phyloP scores from a whole-genome alignment of 2,113 vertebrate species.

The Lepus timidus region DNA sequence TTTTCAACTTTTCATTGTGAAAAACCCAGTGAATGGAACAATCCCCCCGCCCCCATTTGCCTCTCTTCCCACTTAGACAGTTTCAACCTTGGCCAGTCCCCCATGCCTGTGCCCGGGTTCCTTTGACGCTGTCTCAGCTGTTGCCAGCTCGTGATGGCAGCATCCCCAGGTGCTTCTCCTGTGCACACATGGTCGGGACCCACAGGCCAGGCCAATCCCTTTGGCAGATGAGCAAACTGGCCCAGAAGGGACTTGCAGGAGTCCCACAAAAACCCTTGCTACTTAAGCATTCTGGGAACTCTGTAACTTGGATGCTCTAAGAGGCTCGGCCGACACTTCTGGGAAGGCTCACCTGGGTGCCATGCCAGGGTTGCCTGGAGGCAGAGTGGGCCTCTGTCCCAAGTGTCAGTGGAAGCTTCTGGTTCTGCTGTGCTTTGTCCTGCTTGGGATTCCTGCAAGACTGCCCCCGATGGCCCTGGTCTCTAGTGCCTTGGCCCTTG shows the following conservation, averaged over 20 bases:
- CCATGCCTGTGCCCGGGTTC: neutral
- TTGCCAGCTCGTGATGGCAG: neutral
- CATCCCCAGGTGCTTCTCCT: neutral
- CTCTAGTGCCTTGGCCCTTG: neutral
- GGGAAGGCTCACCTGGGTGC: neutral
- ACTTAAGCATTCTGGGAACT: neutral
- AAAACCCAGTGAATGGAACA: neutral
- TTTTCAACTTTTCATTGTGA: slow-evolving; percentile 9
- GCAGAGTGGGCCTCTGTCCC: neutral
- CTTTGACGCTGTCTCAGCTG: neutral
- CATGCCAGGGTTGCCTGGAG: neutral
- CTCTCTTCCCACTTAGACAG: neutral
- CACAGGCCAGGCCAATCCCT: neutral
- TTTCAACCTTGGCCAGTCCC: neutral
- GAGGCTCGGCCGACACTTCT: neutral
- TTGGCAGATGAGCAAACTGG: neutral
- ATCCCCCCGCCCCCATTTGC: neutral
- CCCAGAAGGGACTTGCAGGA: neutral
- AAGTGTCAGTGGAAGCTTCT: neutral
- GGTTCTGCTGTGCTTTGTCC: neutral
- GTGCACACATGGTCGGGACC: neutral
- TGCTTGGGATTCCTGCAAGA: neutral
- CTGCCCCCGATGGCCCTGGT: neutral
- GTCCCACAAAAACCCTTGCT: neutral
- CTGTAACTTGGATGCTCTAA: neutral